These are phyloP conservation scores for Diaprepes abbreviatus DNA, from an alignment of 2,888 invertebrate species.

Conservation along the genomic window DNA sequence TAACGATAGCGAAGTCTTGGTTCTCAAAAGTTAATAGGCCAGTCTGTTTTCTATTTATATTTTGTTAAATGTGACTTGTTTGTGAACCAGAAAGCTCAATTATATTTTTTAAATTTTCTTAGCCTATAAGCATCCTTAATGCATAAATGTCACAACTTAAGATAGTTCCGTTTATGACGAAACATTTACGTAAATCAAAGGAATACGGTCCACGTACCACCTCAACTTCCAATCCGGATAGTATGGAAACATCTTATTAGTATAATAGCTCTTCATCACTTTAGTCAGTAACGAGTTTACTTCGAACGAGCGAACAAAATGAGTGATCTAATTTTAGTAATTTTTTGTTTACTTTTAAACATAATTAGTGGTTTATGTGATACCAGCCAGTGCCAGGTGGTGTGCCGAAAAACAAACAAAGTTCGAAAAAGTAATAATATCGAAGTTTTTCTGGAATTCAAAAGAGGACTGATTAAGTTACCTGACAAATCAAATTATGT, in stretches of 20 bases:
- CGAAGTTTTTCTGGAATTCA: constrained; percentile 37
- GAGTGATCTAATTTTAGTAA: neutral
- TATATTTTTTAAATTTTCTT: too few relatives aligned
- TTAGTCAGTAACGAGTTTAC: constrained; percentile 22
- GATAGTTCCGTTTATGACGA: too few relatives aligned
- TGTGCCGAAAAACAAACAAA: constrained; percentile 18
- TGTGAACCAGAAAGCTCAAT: too few relatives aligned
- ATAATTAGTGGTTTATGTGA: neutral
- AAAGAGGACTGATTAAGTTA: constrained; percentile 28
- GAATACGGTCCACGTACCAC: neutral
- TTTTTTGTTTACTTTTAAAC: neutral
- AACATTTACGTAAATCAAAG: too few relatives aligned
- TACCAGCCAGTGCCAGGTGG: constrained; percentile 9
- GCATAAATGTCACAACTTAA: too few relatives aligned
- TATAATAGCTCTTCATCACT: neutral
- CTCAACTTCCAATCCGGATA: constrained; percentile 1
- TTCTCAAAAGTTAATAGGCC: too few relatives aligned
- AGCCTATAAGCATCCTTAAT: too few relatives aligned
- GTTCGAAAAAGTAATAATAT: constrained; percentile 8
- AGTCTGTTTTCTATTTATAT: too few relatives aligned
- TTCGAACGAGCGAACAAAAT: constrained; percentile 31
- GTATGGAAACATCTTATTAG: constrained; percentile 31
- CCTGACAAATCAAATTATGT: constrained; percentile 13
- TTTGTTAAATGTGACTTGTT: too few relatives aligned
- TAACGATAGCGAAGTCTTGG: too few relatives aligned